Conservation (phyloP, 2,113 vertebrate species). For the Scalopus aquaticus region DNA sequence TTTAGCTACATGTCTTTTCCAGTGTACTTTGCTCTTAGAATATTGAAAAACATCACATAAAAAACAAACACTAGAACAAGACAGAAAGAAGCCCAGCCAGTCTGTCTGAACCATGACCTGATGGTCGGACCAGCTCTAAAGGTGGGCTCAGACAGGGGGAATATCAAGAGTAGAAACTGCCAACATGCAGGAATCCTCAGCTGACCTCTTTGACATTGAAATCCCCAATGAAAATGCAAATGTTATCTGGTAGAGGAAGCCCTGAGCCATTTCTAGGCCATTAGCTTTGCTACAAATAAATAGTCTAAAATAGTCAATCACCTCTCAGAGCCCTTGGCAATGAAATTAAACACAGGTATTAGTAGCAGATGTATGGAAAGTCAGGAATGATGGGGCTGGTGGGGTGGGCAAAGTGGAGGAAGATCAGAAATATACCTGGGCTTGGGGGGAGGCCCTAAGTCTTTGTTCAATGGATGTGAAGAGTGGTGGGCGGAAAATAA, state of each 20-base stretch:
- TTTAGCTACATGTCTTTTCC: background rate
- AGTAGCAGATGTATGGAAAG: background rate
- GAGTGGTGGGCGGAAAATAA: background rate
- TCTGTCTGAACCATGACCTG: background rate
- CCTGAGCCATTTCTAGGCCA: background rate
- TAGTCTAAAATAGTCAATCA: background rate
- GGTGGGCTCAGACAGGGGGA: background rate
- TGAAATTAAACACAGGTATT: background rate
- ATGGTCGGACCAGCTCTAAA: background rate
- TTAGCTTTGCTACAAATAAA: background rate
- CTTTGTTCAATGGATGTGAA: background rate
- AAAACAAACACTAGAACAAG: background rate
- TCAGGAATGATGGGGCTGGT: background rate
- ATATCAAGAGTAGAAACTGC: background rate
- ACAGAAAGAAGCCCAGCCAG: background rate
- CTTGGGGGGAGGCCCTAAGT: too few species aligned
- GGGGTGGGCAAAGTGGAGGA: background rate
- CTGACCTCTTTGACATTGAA: conserved; percentile 7
- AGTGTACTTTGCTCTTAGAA: background rate
- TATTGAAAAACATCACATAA: background rate
- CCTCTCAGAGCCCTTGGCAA: background rate
- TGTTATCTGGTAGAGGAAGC: background rate
- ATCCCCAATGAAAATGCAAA: background rate
- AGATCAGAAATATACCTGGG: background rate
- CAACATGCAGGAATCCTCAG: background rate